These are phyloP conservation scores for Allophyes oxyacanthae DNA, from an alignment of 2,888 invertebrate species.

Conservation along the genomic window DNA sequence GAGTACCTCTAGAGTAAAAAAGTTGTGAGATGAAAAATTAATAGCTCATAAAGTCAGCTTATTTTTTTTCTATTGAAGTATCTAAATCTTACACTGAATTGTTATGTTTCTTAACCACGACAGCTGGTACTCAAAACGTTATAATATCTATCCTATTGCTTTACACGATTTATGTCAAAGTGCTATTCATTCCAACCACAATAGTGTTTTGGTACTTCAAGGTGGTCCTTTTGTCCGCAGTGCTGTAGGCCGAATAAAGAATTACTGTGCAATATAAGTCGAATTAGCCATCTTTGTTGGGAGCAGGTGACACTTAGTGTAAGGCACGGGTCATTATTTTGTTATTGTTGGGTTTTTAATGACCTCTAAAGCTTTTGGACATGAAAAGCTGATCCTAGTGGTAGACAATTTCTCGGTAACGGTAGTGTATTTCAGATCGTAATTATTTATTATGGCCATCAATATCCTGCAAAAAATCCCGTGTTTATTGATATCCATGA, in stretches of 20 bases:
- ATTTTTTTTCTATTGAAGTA: too few relatives aligned
- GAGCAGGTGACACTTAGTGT: constrained; percentile 62
- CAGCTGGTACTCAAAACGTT: constrained; percentile 46
- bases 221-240: constrained; percentile 72
- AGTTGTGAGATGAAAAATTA: too few relatives aligned
- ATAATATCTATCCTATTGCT: constrained; percentile 48
- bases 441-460: too few relatives aligned
- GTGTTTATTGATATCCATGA: too few relatives aligned
- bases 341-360: constrained; percentile 35
- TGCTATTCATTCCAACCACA: constrained; percentile 63
- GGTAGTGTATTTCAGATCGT: neutral
- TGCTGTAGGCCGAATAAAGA: constrained; percentile 28
- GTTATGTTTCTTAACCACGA: constrained; percentile 7
- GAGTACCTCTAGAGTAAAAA: too few relatives aligned
- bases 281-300: constrained; percentile 74
- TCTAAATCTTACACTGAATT: neutral
- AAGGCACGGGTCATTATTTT: constrained; percentile 66
- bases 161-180: constrained; percentile 56
- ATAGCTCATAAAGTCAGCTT: too few relatives aligned
- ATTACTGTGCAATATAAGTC: constrained; percentile 68
- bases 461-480: too few relatives aligned
- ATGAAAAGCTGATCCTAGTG: constrained; percentile 3
- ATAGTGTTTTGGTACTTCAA: constrained; percentile 68
- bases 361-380: constrained; percentile 14
- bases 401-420: constrained; percentile 8